A percentile compares a stretch with the other conserved stretches of the same genome.
phyloP scores from a whole-genome alignment of 2,888 invertebrate genomes.

The Tholera decimalis region DNA sequence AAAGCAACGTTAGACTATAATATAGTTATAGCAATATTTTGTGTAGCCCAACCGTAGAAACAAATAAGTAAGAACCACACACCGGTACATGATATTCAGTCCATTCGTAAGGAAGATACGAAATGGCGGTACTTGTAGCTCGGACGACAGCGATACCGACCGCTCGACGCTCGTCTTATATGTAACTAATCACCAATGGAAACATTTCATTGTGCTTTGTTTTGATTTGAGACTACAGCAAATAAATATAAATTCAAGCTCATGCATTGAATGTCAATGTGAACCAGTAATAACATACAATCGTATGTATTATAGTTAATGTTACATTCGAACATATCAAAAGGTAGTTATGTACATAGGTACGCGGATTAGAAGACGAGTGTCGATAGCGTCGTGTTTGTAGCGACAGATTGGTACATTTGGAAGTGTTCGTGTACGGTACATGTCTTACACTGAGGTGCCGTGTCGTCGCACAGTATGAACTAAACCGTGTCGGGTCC shows the following conservation, averaged over 20 bases:
- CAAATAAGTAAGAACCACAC: conserved; percentile 83
- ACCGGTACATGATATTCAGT: conserved; percentile 84
- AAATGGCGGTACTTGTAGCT: conserved; percentile 68
- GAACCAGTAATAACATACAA: conserved; percentile 60
- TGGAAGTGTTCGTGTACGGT: conserved; percentile 43
- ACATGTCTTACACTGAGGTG: conserved; percentile 35
- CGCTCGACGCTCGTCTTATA: conserved; percentile 59
- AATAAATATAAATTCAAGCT: conserved; percentile 64
- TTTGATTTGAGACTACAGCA: conserved; percentile 71
- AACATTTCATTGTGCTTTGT: conserved; percentile 74
- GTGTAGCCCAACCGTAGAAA: conserved; percentile 88
- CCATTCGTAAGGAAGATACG: conserved; percentile 82
- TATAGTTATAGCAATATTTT: conserved; percentile 91
- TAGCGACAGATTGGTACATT: conserved; percentile 21
- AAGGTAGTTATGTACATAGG: conserved; percentile 52
- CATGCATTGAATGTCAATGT: conserved; percentile 64
- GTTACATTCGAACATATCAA: conserved; percentile 52
- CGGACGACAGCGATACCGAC: conserved; percentile 67
- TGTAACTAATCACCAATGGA: conserved; percentile 73
- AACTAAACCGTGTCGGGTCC: conserved; percentile 70
- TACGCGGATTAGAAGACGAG: conserved; percentile 55
- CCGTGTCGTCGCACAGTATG: conserved; percentile 52
- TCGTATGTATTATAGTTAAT: conserved; percentile 46
- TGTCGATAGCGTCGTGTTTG: conserved; percentile 29
- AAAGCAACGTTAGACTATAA: conserved; percentile 92